Conservation (phyloP, 2,888 invertebrate species). For the Alcis repandata region DNA sequence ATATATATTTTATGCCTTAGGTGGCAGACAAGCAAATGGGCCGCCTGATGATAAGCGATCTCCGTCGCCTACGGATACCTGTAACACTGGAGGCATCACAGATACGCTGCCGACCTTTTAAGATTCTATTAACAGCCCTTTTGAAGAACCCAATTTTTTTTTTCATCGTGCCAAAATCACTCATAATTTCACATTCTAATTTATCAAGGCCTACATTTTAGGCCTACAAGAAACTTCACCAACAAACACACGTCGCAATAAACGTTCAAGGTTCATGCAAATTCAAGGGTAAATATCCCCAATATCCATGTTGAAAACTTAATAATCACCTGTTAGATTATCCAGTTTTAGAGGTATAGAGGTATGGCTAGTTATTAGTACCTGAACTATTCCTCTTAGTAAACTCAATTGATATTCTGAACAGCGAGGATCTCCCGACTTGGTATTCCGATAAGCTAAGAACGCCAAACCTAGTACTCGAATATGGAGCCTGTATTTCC, state of each 20-base stretch:
- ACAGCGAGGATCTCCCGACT: slow-evolving; percentile 16
- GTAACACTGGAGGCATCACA: too few relatives aligned
- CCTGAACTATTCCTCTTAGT: slow-evolving; percentile 1
- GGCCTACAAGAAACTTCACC: neutral
- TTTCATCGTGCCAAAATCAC: neutral
- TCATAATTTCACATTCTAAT: neutral
- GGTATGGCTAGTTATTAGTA: neutral
- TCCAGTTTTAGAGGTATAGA: neutral
- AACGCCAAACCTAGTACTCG: slow-evolving; percentile 23
- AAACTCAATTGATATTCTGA: slow-evolving; percentile 27
- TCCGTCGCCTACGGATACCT: too few relatives aligned
- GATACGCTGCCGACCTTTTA: too few relatives aligned
- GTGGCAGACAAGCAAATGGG: too few relatives aligned
- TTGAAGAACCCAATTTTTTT: too few relatives aligned
- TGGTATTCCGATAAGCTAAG: slow-evolving; percentile 3
- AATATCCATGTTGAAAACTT: slow-evolving; percentile 15
- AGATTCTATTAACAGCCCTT: too few relatives aligned
- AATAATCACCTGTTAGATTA: slow-evolving; percentile 19
- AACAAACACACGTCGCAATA: slow-evolving; percentile 7
- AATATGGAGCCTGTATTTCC: slow-evolving; percentile 30
- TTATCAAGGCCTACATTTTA: neutral
- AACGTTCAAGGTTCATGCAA: slow-evolving; percentile 10
- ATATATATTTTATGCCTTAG: too few relatives aligned
- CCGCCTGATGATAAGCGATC: too few relatives aligned
- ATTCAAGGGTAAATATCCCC: neutral